Conservation (phyloP, 2,888 invertebrate species). For the Aphidoletes aphidimyza region DNA sequence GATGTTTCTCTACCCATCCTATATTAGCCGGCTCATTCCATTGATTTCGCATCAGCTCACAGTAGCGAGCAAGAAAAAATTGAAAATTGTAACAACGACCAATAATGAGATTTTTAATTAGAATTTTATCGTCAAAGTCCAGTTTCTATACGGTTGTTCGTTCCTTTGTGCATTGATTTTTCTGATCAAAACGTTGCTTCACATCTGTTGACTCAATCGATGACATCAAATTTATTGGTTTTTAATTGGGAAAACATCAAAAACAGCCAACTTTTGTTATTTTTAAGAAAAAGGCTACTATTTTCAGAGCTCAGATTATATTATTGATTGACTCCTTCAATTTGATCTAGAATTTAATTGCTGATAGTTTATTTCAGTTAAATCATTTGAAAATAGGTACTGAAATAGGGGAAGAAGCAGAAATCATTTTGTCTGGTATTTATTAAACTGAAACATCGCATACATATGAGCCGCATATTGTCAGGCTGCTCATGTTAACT, state of each 20-base stretch:
- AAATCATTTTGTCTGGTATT: too few species aligned
- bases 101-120: constrained; percentile 44
- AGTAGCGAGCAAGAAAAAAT: neutral
- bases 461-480: too few species aligned
- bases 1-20: neutral
- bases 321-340: neutral
- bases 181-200: neutral
- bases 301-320: neutral
- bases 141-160: neutral
- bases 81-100: constrained; percentile 37
- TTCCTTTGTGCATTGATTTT: neutral
- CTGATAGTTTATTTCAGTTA: too few species aligned
- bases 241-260: constrained; percentile 39
- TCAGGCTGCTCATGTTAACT: too few species aligned
- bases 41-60: neutral
- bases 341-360: too few species aligned
- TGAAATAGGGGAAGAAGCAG: too few species aligned
- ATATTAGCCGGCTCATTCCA: neutral
- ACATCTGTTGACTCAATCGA: neutral
- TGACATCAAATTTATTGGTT: neutral
- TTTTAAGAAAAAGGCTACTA: too few species aligned
- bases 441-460: too few species aligned
- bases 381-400: too few species aligned
- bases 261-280: neutral
- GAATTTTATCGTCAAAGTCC: constrained; percentile 36